These are phyloP conservation scores for Labroides dimidiatus DNA, from an alignment of 2,797 vertebrate genomes.

Conservation along the genomic window DNA sequence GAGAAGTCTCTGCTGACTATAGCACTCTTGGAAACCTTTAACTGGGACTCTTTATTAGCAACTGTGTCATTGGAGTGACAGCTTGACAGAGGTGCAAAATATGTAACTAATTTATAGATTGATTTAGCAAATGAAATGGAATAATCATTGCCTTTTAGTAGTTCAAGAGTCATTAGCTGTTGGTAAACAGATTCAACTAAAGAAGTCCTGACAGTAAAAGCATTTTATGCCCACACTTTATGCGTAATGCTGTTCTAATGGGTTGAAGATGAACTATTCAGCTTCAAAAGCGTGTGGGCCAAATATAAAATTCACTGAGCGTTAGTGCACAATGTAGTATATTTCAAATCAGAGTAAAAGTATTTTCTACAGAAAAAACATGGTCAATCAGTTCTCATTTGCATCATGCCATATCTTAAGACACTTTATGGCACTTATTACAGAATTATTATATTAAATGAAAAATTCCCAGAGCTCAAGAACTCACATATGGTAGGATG, in stretches of 20 bases:
- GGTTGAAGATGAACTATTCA: not conserved
- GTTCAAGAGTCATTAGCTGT: slow-evolving; percentile 2
- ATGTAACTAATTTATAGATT: slow-evolving; percentile 32
- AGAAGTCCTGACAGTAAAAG: not conserved
- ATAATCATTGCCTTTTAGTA: slow-evolving; percentile 29
- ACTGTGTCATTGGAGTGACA: slow-evolving; percentile 41
- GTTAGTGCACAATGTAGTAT: too few species aligned
- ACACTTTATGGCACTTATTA: too few species aligned
- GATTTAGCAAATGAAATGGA: slow-evolving; percentile 22
- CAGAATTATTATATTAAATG: too few species aligned
- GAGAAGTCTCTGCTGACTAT: not conserved
- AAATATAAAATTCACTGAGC: too few species aligned
- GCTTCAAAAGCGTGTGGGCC: not conserved
- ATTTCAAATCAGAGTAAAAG: too few species aligned
- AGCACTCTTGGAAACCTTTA: not conserved
- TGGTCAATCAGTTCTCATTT: too few species aligned
- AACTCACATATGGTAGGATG: too few species aligned
- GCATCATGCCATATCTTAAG: too few species aligned
- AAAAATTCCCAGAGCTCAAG: too few species aligned
- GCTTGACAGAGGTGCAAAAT: slow-evolving; percentile 27
- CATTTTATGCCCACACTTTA: not conserved
- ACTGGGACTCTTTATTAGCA: not conserved
- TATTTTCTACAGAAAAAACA: too few species aligned
- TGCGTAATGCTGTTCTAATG: not conserved
- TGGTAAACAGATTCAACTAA: slow-evolving; percentile 13